Evolutionary conservation across 2,888 invertebrate genomes (phyloP), one percentile per base, ranked within the genome.

Genomic region (Drosophila macrospina): DNA sequence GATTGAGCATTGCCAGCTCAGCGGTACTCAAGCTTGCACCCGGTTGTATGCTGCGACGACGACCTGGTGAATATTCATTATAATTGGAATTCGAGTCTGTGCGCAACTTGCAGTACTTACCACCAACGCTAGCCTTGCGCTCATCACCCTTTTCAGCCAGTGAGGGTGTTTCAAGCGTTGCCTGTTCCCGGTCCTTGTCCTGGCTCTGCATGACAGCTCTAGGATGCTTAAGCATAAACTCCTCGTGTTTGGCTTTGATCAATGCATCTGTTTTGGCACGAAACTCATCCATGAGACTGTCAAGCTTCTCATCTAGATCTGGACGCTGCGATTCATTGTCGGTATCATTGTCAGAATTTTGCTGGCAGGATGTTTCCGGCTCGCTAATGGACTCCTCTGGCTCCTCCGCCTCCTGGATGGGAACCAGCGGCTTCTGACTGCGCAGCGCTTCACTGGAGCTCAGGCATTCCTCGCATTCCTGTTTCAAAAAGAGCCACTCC

Each of bases 401-500:
- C 78, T 94, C 94, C 84, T 94, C 94, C 6, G 94, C 93, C 79
- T 94, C 94, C 69, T 91, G 89, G 8, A 92, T 92, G 26, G 92
- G 91, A 73, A 89, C 92, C 80, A 89, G 89, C 71, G 88, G 89
- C 50, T 91, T 91, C 13, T 89, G 90, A 0, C 83, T 86, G 6
- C 91, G 90, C 57, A 91, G 75, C 0, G 84, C 89, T 71, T 92
- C 92, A 13, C 89, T 91, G 1, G 92, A 92, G 56, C 91, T 92
- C 2, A 92, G 93, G 89, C 97, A 97, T 89, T 97, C 97, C 91
- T 97, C 96, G 91, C 96, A 97, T 91, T 97, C 97, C 78, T 97
- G 96, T 89, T 97, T 97, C 69, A 97, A 92, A 84, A 96, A 96
- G 15, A 97, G 92, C 97, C 97, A 97, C 78, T 96, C 95, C 88